Base-by-base conservation (phyloP, 2,113 vertebrate species). In the Corythornis cristatus region DNA sequence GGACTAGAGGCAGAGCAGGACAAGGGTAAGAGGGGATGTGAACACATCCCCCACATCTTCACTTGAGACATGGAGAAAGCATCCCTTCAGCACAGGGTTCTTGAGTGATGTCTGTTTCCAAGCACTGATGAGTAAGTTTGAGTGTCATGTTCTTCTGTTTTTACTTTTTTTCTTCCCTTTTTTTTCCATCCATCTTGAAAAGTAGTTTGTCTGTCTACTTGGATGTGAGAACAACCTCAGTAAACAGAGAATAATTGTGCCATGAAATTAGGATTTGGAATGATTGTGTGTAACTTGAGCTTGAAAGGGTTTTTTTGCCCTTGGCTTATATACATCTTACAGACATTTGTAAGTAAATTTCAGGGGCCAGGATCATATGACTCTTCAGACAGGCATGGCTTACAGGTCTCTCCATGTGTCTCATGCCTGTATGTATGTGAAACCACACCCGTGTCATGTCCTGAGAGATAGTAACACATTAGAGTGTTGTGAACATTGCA, bases 241-340 rank as follows among this genome's bases (percentile, higher is more conserved):
- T 31, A 90, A 45, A 81, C 16, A 76, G 31, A 73, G 71, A 74
- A 57, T 62, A 90, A 75, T 40, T 61, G 21, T 37, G 28, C 77
- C 28, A 20, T 89, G 84, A 94, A 95, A 93, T 88, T 33, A 16
- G 70, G 79, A 84, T 89, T 86, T 84, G 50, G 46, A 92, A 61
- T 50, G 65, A 56, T 26, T 2, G 0, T 25, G 9, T 26, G 74
- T 73, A 90, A 88, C 75, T 17, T 37, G 76, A 86, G 18, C 80
- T 86, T 91, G 76, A 90, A 91, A 93, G 79, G 7, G 3, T 67
- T 77, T 40, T n/a, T 46, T 50, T 92, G 57, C 62, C 64, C 43
- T 62, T 70, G 67, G 50, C 31, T 95, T 80, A 70, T 17, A n/a
- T 10, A 62, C 6, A 8, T 54, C 33, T 68, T 58, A 86, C 31